phyloP scores from a whole-genome alignment of 2,113 vertebrate genomes.

The Hyperopisus bebe region DNA sequence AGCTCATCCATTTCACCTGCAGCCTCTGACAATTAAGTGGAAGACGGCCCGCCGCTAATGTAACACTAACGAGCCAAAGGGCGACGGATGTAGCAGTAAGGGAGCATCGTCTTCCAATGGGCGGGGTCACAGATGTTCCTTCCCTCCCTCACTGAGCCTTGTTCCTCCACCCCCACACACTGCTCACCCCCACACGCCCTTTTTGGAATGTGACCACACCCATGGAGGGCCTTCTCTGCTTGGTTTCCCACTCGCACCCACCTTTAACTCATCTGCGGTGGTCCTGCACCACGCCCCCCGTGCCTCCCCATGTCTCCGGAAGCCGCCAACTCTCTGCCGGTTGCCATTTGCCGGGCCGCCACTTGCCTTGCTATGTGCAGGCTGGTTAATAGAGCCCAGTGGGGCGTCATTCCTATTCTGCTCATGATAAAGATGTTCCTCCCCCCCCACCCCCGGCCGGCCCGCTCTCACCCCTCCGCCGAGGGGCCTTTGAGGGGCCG shows the following conservation, averaged over 20 bases:
- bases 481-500: constrained; percentile 56
- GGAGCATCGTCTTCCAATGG: neutral
- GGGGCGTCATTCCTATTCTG: constrained; percentile 63
- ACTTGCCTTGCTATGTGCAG: constrained; percentile 55
- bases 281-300: constrained; percentile 21
- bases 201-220: neutral
- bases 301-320: constrained; percentile 30
- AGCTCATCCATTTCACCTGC: constrained; percentile 55
- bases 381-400: constrained; percentile 66
- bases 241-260: neutral
- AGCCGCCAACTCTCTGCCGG: constrained; percentile 38
- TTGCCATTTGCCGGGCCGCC: constrained; percentile 39
- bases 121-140: neutral
- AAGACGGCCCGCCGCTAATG: constrained; percentile 55
- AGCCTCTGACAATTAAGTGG: constrained; percentile 61
- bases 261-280: neutral
- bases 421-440: constrained; percentile 60
- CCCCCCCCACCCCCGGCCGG: constrained; percentile 19
- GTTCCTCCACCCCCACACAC: neutral
- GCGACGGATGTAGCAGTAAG: neutral
- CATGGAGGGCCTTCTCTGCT: neutral
- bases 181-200: neutral
- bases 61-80: constrained; percentile 58
- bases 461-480: constrained; percentile 42
- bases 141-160: neutral